Conservation (phyloP, 1,140 invertebrate species). For the Pseudomyrmex cubaensis region DNA sequence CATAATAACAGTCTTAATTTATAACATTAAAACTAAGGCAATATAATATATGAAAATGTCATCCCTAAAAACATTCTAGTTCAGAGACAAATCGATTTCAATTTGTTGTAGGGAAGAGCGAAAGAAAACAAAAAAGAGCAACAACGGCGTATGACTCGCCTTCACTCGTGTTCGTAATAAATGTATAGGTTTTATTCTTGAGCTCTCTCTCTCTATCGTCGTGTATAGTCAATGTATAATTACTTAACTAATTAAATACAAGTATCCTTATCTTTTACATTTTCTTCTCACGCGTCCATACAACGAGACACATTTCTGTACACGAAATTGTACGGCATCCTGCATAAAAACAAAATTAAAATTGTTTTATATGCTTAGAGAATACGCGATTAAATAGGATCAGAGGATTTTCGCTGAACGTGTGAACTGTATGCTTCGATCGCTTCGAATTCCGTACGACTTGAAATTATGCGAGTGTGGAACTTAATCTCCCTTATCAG, state of each 20-base stretch:
- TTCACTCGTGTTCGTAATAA: slow-evolving; percentile 72
- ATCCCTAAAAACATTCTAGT: no score
- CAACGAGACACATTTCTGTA: slow-evolving; percentile 33
- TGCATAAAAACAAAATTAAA: slow-evolving; percentile 48
- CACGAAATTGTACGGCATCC: not conserved
- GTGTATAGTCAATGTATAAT: slow-evolving; percentile 77
- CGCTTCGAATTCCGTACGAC: slow-evolving; percentile 25
- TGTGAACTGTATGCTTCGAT: not conserved
- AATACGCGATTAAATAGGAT: slow-evolving; percentile 51
- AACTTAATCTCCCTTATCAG: slow-evolving; percentile 33
- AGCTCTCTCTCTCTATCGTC: slow-evolving; percentile 59
- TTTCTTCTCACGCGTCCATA: not conserved
- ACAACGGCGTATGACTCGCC: slow-evolving; percentile 23
- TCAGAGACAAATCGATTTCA: no score
- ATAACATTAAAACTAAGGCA: no score
- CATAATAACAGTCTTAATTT: no score
- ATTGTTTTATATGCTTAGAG: not conserved
- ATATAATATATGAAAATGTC: no score
- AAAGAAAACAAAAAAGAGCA: not conserved
- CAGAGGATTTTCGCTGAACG: not conserved
- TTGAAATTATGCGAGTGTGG: slow-evolving; percentile 10
- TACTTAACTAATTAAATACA: slow-evolving; percentile 80
- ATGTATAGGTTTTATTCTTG: slow-evolving; percentile 78
- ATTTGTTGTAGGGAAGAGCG: not conserved
- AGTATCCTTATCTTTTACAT: slow-evolving; percentile 50